Base-by-base conservation (phyloP, 1,140 invertebrate genomes). In the Sesamia nonagrioides region DNA sequence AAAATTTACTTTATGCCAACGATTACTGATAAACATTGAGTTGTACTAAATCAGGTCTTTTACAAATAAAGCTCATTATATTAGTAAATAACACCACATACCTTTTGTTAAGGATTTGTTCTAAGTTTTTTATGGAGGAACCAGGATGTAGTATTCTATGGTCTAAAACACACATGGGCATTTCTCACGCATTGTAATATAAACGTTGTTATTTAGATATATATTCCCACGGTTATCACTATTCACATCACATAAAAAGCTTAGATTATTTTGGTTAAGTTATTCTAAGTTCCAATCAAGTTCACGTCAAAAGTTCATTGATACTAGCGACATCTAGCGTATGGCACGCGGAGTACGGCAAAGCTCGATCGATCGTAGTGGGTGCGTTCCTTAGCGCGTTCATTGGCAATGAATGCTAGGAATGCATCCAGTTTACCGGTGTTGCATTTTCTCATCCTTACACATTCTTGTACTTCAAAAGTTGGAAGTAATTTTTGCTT, bases 241-340 rank as follows among this genome's bases (percentile, higher is more conserved):
- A 84, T 84, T 85, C 86, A 85, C 81, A 89, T 87, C 84, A 85
- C 89, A 87, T 82, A 87, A 91, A 92, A 92, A 92, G 88, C 86
- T 92, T 83, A 92, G 72, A 89, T 84, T 93, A 92, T 92, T 94
- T 93, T 94, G 91, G 92, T 90, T 94, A 93, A 91, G 88, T 91
- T 92, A 88, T 88, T 91, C 88, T 86, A 93, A 94, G 88, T 92
- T 92, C 80, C 87, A 88, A 89, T 90, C 82, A 94, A 93, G 91
- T 94, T 93, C 91, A 94, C 89, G 92, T 94, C 92, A 94, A 94
- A 94, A 94, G 91, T 94, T 93, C 92, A 94, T 87, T 88, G 82
- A 83, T 77, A 76, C 63, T 78, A 71, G 21, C 82, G 89, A 89
- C 92, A 92, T 93, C 92, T 94, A 92, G 88, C 85, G 80, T 80